Base-by-base conservation (phyloP, 2,113 vertebrate species). In the Cygnus buccinator region DNA sequence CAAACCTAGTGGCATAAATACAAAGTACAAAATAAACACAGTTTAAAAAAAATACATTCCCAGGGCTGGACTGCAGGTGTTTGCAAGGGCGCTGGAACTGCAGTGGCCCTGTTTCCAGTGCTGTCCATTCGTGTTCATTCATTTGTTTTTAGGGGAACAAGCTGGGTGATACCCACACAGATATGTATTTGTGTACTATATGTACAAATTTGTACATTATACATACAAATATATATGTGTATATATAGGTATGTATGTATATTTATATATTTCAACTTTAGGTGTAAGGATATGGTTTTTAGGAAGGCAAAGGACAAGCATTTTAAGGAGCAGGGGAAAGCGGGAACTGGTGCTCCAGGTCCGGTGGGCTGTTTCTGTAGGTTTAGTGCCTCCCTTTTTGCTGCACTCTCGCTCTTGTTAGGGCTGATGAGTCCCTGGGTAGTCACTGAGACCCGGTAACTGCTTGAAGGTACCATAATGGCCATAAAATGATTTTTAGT, bases 401-500 rank as follows among this genome's bases (percentile, higher is more conserved):
- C 87, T 63, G 65, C 71, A 26, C 80, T 93, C 77, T n/a, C 44
- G 13, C 93, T 94, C 94, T 96, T 67, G 87, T 93, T 96, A 93
- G 91, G 71, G 90, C 80, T 98, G 88, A 97, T 84, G 90, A 83
- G 94, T 97, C 96, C 97, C 95, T 85, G 61, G 94, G 95, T 82
- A 71, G 90, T 85, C 95, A 76, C 95, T 95, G 93, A 93, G 90
- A 73, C 87, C 88, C 19, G 65, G 86, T 95, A 96, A 96, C 96
- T 97, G 97, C 96, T 97, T 26, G 1, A 46, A 63, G 87, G 96
- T 86, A 63, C 92, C 88, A 57, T 96, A 96, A 97, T 94, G 93
- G 95, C 96, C 84, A 63, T 97, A 93, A 97, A 94, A 95, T 91
- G 96, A 46, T 94, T 96, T 94, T 97, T 92, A 97, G 94, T 93